These are phyloP conservation scores for Leptinotarsa juncta DNA, from an alignment of 2,888 invertebrate species.

Conservation along the genomic window DNA sequence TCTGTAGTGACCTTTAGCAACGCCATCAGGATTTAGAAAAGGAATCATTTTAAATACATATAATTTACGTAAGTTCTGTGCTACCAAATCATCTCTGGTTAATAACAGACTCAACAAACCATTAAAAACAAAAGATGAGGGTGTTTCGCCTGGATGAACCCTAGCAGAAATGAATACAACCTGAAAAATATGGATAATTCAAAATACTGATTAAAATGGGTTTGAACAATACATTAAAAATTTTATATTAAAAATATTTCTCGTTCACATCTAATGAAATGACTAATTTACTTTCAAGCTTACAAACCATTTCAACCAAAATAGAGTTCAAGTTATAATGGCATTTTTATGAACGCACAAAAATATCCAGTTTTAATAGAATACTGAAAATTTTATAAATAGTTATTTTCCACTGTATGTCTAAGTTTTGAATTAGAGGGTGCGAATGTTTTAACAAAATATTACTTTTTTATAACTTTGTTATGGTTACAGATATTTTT, in stretches of 20 bases:
- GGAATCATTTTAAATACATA: conserved; percentile 93
- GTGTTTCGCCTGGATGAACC: conserved; percentile 94
- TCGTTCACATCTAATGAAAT: too few species aligned
- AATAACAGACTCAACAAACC: conserved; percentile 86
- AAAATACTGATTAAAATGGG: neutral
- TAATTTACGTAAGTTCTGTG: conserved; percentile 76
- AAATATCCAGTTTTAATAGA: too few species aligned
- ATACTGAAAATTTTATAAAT: too few species aligned
- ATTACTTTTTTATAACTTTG: too few species aligned
- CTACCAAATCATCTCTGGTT: conserved; percentile 79
- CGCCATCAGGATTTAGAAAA: conserved; percentile 92
- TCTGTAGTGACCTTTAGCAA: conserved; percentile 85
- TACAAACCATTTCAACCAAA: too few species aligned
- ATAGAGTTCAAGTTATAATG: too few species aligned
- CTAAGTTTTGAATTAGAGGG: too few species aligned
- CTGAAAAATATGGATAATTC: conserved; percentile 63
- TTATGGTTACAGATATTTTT: too few species aligned
- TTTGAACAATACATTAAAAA: neutral
- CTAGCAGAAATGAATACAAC: conserved; percentile 88
- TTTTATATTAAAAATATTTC: neutral
- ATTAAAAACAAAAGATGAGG: conserved; percentile 90
- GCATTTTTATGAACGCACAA: too few species aligned
- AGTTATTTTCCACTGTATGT: too few species aligned
- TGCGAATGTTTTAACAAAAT: too few species aligned
- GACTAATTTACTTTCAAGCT: too few species aligned